Evolutionary conservation across 1,140 invertebrate genomes (phyloP).

Genomic region (silkworm (Bombyx mori)): DNA sequence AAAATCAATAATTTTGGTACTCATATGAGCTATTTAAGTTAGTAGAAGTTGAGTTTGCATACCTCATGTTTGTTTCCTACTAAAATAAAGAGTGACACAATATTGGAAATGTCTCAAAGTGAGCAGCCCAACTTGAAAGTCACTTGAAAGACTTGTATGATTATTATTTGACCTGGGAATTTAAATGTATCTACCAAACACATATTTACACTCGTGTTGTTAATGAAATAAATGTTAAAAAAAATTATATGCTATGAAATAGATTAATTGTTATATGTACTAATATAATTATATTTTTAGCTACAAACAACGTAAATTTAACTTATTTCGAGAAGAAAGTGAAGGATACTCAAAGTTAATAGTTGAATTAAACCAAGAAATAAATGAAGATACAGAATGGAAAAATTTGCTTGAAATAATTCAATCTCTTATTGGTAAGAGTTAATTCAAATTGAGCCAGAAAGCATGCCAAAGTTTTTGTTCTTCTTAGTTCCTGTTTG

Average conservation of each 20-base stretch:
- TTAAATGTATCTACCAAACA: too few species aligned
- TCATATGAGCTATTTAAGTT: too few species aligned
- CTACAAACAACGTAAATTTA: slow-evolving; percentile 99
- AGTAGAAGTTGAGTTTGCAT: too few species aligned
- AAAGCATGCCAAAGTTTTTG: too few species aligned
- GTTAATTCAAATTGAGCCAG: too few species aligned
- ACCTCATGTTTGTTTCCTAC: too few species aligned
- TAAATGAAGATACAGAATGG: slow-evolving; percentile 75
- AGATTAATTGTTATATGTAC: not conserved
- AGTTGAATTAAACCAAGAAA: slow-evolving; percentile 94
- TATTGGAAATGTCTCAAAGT: too few species aligned
- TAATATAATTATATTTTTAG: slow-evolving; percentile 73
- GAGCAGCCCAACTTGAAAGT: too few species aligned
- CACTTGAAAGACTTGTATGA: too few species aligned
- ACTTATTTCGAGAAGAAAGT: slow-evolving; percentile 97
- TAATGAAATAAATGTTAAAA: not conserved
- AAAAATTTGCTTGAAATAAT: slow-evolving; percentile 85
- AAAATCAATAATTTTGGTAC: too few species aligned
- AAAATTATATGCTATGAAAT: slow-evolving; percentile 5
- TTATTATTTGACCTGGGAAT: not conserved
- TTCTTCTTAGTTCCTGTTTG: too few species aligned
- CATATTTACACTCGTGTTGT: not conserved
- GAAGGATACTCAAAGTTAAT: slow-evolving; percentile 99
- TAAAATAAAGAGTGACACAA: too few species aligned
- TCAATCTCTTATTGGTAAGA: slow-evolving; percentile 91